Conservation (phyloP, 2,888 invertebrate species). For the Sinohyriopsis cumingii region DNA sequence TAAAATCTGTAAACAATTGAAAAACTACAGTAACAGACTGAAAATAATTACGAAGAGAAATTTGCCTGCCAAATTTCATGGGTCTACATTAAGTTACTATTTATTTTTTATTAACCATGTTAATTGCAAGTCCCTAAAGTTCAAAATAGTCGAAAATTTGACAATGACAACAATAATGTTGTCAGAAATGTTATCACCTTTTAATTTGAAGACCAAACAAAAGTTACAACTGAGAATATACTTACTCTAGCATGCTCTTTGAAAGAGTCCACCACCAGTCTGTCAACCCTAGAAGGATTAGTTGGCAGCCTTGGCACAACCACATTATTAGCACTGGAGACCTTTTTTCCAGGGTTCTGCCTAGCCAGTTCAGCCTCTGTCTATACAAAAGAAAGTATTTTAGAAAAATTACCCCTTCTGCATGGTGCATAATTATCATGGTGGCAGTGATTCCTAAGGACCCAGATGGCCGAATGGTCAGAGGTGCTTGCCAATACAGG, state of each 20-base stretch:
- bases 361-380: slow-evolving; percentile 85
- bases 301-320: slow-evolving; percentile 84
- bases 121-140: too few relatives aligned
- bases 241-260: slow-evolving; percentile 80
- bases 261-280: slow-evolving; percentile 85
- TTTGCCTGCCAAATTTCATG: too few relatives aligned
- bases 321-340: slow-evolving; percentile 84
- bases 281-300: slow-evolving; percentile 84
- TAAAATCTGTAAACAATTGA: too few relatives aligned
- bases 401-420: neutral
- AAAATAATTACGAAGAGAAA: too few relatives aligned
- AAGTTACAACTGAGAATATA: neutral
- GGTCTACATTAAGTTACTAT: too few relatives aligned
- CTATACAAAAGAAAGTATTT: slow-evolving; percentile 47
- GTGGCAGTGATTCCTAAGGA: too few relatives aligned
- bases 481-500: too few relatives aligned
- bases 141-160: neutral
- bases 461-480: too few relatives aligned
- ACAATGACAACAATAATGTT: neutral
- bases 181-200: neutral
- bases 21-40: too few relatives aligned
- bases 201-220: neutral
- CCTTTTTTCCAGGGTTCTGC: slow-evolving; percentile 84
- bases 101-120: too few relatives aligned
- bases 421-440: neutral